Conservation (phyloP, 2,888 invertebrate genomes). For the Papilio protenor region DNA sequence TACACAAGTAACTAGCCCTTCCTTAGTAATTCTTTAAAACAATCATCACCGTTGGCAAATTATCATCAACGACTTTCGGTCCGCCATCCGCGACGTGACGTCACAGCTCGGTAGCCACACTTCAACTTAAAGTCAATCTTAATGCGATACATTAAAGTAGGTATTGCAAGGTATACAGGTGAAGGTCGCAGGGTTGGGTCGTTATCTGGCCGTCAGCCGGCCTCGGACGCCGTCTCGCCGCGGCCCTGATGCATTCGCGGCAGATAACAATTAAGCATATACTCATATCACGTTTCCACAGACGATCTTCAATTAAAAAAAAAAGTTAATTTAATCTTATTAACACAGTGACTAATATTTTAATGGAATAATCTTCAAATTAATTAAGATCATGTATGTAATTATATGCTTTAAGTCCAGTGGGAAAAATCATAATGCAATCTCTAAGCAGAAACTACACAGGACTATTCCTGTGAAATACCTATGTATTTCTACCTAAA, state of each 20-base stretch:
- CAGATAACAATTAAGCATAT: conserved; percentile 63
- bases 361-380: neutral
- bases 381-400: neutral
- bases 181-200: conserved; percentile 68
- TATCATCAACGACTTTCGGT: conserved; percentile 22
- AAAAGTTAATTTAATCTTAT: neutral
- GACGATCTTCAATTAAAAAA: neutral
- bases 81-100: conserved; percentile 14
- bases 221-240: conserved; percentile 55
- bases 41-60: conserved; percentile 8
- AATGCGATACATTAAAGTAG: conserved; percentile 40
- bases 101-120: conserved; percentile 21
- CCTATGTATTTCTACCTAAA: neutral
- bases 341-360: neutral
- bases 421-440: neutral
- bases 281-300: neutral
- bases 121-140: conserved; percentile 22
- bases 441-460: neutral
- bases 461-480: no score
- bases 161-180: conserved; percentile 37
- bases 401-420: neutral
- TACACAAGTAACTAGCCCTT: neutral
- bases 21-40: neutral
- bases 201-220: conserved; percentile 70
- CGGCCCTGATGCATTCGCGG: conserved; percentile 61